Base-by-base conservation (phyloP, 1,140 invertebrate genomes). In the Onthophagus taurus region DNA sequence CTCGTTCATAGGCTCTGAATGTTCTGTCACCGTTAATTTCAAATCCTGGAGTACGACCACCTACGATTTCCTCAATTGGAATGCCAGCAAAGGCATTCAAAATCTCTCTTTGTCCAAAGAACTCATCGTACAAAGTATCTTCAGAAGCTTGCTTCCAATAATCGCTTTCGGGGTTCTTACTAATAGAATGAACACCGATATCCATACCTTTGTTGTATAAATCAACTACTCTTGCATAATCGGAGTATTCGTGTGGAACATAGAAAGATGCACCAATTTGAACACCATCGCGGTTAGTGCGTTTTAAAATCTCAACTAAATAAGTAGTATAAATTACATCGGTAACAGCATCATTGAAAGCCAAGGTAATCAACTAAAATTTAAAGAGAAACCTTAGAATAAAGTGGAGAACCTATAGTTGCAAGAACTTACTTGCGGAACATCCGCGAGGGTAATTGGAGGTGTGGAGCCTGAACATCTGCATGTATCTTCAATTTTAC, bases 341-440 rank as follows among this genome's bases (percentile, higher is more conserved):
- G 49, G 75, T 83, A 3, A 85, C 72, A 1, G 72, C 79, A 61
- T 82, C 80, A 50, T 80, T 77, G 54, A 82, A 82, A 2, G 77
- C 80, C 8, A 83, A 57, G 3, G 78, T 53, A n/a, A 83, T 70
- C 19, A 82, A 71, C 69, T 82, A n/a, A n/a, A n/a, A n/a, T n/a
- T n/a, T n/a, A n/a, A n/a, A n/a, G n/a, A n/a, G n/a, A n/a, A n/a
- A n/a, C n/a, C n/a, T n/a, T n/a, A n/a, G n/a, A n/a, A n/a, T n/a
- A n/a, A n/a, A n/a, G n/a, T n/a, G n/a, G n/a, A n/a, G n/a, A n/a
- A n/a, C n/a, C n/a, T n/a, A n/a, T n/a, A n/a, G n/a, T n/a, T n/a
- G n/a, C n/a, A n/a, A n/a, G n/a, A n/a, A n/a, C n/a, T n/a, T n/a
- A n/a, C n/a, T n/a, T n/a, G n/a, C n/a, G n/a, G n/a, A n/a, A n/a